These are phyloP conservation scores for Thomomys bottae DNA, from an alignment of 2,113 vertebrate species.

Conservation along the genomic window DNA sequence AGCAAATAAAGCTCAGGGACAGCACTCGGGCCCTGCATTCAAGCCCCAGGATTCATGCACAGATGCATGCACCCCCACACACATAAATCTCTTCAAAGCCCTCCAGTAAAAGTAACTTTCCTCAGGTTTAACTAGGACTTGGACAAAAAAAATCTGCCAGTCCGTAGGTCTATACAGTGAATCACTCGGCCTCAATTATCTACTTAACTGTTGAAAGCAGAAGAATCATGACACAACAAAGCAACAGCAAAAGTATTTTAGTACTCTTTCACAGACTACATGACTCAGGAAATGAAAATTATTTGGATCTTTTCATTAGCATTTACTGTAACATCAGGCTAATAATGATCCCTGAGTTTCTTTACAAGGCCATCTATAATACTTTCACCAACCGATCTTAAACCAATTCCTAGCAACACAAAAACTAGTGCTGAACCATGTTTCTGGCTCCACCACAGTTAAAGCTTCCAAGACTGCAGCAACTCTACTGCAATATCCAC, in stretches of 20 bases:
- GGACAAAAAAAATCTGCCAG: not conserved
- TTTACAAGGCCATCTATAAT: constrained; percentile 15
- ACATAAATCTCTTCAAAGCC: not conserved
- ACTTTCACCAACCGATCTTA: constrained; percentile 27
- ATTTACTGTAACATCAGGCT: constrained; percentile 24
- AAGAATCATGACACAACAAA: constrained; percentile 58
- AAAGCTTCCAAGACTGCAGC: constrained; percentile 56
- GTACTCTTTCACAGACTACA: constrained; percentile 38
- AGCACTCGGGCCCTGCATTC: too few species aligned
- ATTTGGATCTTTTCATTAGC: constrained; percentile 39
- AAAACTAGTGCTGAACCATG: constrained; percentile 28
- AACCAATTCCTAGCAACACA: constrained; percentile 16
- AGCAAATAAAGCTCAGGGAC: too few species aligned
- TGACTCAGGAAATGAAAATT: constrained; percentile 74
- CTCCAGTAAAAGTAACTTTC: constrained; percentile 30
- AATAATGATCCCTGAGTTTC: not conserved
- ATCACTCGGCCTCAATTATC: not conserved
- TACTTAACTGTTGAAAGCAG: not conserved
- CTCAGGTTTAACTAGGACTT: constrained; percentile 37
- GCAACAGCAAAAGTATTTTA: not conserved
- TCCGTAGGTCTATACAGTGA: not conserved
- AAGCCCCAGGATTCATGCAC: too few species aligned
- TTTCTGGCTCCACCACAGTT: not conserved
- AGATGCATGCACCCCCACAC: too few species aligned
- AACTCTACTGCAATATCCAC: constrained; percentile 47